These are phyloP conservation scores for Archips xylosteana DNA, from an alignment of 2,888 invertebrate genomes.

Conservation along the genomic window DNA sequence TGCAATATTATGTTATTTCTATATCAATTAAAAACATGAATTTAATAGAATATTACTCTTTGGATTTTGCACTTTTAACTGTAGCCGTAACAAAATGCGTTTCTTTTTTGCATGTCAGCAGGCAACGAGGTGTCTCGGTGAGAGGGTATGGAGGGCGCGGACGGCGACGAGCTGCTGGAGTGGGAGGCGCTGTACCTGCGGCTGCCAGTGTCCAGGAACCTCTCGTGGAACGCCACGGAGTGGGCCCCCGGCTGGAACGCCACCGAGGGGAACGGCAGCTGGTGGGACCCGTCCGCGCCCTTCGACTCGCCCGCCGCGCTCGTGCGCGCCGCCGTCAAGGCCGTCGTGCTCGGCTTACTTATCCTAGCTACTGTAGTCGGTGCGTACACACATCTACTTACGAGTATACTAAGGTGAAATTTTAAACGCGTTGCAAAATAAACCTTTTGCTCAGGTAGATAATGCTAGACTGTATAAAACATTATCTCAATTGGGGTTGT, in stretches of 20 bases:
- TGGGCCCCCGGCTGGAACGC: slow-evolving; percentile 72
- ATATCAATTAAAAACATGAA: too few relatives aligned
- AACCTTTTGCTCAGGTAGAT: too few relatives aligned
- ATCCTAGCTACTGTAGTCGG: slow-evolving; percentile 88
- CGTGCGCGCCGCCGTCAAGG: slow-evolving; percentile 87
- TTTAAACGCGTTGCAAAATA: too few relatives aligned
- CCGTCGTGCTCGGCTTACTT: slow-evolving; percentile 85
- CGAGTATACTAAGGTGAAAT: too few relatives aligned
- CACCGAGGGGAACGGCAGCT: slow-evolving; percentile 69
- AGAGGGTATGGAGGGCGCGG: slow-evolving; percentile 82
- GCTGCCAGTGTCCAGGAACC: slow-evolving; percentile 64
- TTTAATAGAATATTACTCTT: too few relatives aligned
- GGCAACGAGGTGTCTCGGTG: slow-evolving; percentile 72
- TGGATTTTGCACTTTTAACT: too few relatives aligned
- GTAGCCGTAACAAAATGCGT: background rate
- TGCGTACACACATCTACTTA: slow-evolving; percentile 49
- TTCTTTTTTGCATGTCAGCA: slow-evolving; percentile 51
- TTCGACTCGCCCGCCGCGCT: slow-evolving; percentile 83
- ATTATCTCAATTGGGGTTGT: too few relatives aligned
- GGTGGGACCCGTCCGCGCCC: slow-evolving; percentile 77
- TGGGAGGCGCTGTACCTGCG: slow-evolving; percentile 78
- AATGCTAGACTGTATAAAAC: too few relatives aligned
- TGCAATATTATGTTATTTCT: too few relatives aligned
- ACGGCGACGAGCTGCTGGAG: slow-evolving; percentile 72
- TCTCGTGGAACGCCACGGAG: slow-evolving; percentile 70